phyloP scores from a whole-genome alignment of 2,113 vertebrate genomes.

The Menura novaehollandiae region DNA sequence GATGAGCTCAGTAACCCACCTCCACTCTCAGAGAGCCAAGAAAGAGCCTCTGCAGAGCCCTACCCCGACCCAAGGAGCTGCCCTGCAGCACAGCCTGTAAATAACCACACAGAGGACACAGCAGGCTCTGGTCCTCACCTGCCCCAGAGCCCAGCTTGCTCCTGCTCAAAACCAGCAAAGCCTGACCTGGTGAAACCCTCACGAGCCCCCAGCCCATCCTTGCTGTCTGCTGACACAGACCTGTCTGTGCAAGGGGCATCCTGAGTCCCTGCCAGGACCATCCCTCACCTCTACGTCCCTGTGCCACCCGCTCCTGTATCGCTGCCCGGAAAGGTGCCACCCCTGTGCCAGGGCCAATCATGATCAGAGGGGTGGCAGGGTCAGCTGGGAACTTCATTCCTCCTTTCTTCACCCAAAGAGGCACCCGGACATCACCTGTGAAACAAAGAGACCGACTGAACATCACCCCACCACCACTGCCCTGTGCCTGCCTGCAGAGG shows the following conservation, averaged over 20 bases:
- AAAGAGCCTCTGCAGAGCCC: background rate
- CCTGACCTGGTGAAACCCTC: background rate
- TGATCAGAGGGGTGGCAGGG: slow-evolving; percentile 74
- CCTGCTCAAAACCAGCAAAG: background rate
- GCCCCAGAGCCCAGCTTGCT: background rate
- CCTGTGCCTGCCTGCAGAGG: rapidly evolving
- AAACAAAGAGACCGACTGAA: background rate
- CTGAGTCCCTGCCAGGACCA: rapidly evolving
- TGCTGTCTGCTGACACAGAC: background rate
- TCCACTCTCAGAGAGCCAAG: background rate
- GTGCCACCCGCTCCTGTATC: slow-evolving; percentile 82
- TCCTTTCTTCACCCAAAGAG: slow-evolving; percentile 90
- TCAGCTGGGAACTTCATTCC: slow-evolving; percentile 80
- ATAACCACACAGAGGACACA: background rate
- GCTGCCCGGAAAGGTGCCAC: slow-evolving; percentile 93
- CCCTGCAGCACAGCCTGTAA: background rate
- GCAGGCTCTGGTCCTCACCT: background rate
- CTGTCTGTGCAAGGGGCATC: background rate
- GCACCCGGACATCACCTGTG: slow-evolving; percentile 77
- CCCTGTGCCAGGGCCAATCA: slow-evolving; percentile 95
- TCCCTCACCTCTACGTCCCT: slow-evolving; percentile 73
- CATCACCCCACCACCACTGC: background rate
- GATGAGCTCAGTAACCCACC: background rate
- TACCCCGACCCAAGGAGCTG: background rate
- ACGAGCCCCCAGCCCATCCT: background rate